These are phyloP conservation scores for Tetragonula clypearis DNA, from an alignment of 1,140 invertebrate species.

Conservation along the genomic window DNA sequence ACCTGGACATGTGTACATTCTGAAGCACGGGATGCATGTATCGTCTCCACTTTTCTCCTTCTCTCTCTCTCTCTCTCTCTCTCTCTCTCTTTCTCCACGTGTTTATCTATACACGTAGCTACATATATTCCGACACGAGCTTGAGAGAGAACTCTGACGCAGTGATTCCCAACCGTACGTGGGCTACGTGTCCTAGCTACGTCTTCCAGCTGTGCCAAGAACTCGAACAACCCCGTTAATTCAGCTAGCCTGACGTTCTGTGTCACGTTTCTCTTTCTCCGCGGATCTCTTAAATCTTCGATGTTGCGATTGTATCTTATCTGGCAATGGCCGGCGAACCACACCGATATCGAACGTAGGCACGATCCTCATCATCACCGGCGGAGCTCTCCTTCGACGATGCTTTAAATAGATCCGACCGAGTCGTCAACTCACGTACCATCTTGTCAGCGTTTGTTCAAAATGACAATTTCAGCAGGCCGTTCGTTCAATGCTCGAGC, in stretches of 20 bases:
- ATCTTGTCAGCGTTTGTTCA: no score
- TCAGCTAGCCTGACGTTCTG: neutral
- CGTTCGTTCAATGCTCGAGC: neutral
- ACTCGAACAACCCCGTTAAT: slow-evolving; percentile 30
- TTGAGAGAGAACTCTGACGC: slow-evolving; percentile 27
- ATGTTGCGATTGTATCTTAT: no score
- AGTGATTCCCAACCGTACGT: slow-evolving; percentile 34
- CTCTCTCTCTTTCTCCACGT: slow-evolving; percentile 1
- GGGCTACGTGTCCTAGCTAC: neutral
- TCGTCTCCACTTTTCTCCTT: slow-evolving; percentile 4
- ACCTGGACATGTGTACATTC: slow-evolving; percentile 6
- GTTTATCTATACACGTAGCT: slow-evolving; percentile 27
- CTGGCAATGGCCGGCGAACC: neutral
- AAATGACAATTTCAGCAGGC: neutral
- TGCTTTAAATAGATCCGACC: slow-evolving; percentile 16
- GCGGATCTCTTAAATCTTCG: no score
- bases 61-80: no score
- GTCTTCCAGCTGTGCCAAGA: neutral
- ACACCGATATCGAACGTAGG: neutral
- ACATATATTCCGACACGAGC: slow-evolving; percentile 36
- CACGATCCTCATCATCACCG: neutral
- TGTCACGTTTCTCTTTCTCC: neutral
- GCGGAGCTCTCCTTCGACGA: neutral
- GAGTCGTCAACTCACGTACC: neutral
- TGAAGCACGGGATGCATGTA: slow-evolving; percentile 27